phyloP scores from a whole-genome alignment of 1,140 invertebrate species.

The Marisa cornuarietis region DNA sequence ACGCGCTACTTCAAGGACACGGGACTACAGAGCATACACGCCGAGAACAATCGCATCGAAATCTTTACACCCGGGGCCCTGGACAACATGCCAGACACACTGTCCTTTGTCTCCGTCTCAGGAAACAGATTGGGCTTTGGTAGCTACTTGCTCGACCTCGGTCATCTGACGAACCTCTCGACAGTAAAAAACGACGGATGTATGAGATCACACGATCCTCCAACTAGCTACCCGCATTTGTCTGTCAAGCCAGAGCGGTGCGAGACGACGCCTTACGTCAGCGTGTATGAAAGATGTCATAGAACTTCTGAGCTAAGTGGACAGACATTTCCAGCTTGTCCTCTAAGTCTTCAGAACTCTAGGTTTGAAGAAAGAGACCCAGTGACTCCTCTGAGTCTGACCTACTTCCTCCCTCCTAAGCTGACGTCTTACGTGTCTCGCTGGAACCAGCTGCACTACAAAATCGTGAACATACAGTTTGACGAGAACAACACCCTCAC shows the following conservation, averaged over 20 bases:
- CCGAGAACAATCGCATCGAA: neutral
- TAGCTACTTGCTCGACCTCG: neutral
- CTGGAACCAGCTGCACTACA: constrained; percentile 21
- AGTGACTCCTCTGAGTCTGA: neutral
- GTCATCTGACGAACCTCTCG: neutral
- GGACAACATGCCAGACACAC: constrained; percentile 6
- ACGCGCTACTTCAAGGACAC: constrained; percentile 26
- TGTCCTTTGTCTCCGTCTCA: neutral
- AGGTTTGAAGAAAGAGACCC: neutral
- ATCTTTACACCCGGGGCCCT: neutral
- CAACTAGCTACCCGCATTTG: neutral
- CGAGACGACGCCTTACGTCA: no score
- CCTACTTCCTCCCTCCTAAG: constrained; percentile 18
- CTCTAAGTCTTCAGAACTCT: no score
- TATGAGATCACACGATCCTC: neutral
- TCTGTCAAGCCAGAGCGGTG: no score
- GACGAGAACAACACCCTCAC: constrained; percentile 1
- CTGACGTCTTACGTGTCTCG: constrained; percentile 15
- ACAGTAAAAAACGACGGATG: neutral
- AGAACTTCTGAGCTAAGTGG: no score
- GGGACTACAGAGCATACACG: neutral
- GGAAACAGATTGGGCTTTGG: neutral
- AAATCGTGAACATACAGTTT: neutral
- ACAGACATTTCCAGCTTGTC: no score
- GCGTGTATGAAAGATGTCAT: no score